Evolutionary conservation across 1,140 invertebrate species (phyloP).

Genomic region (Pinna nobilis): DNA sequence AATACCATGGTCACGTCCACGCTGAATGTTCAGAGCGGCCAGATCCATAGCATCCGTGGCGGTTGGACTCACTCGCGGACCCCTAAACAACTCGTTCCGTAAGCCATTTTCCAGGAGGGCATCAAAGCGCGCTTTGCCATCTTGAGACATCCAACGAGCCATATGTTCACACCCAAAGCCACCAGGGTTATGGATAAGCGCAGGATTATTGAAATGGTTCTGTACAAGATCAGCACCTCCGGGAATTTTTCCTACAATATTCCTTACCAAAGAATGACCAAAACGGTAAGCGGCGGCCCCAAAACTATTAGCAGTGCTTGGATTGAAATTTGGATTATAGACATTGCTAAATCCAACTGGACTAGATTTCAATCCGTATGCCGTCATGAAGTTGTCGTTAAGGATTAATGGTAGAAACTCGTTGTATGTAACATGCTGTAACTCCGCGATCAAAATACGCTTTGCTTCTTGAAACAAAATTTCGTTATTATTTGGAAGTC

Average conservation of each 20-base stretch:
- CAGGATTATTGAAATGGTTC: background rate
- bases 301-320: conserved; percentile 20
- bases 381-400: background rate
- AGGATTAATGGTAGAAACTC: conserved; percentile 84
- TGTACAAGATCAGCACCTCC: background rate
- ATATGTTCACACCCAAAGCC: background rate
- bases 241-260: background rate
- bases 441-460: conserved; percentile 85
- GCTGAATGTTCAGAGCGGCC: conserved; percentile 88
- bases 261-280: conserved; percentile 31
- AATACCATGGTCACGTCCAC: conserved; percentile 91
- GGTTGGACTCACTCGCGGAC: background rate
- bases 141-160: conserved; percentile 8
- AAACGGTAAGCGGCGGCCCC: conserved; percentile 33
- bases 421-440: conserved; percentile 88
- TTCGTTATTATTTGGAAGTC: conserved; percentile 94
- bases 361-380: conserved; percentile 74
- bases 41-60: conserved; percentile 78
- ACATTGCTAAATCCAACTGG: conserved; percentile 66
- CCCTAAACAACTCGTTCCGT: conserved; percentile 90
- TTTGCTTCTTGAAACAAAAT: conserved; percentile 90
- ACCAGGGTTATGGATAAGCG: background rate
- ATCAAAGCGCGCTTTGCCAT: background rate
- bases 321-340: conserved; percentile 20
- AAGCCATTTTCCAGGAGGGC: conserved; percentile 78